Evolutionary conservation across 2,888 invertebrate genomes (phyloP), one percentile per base, ranked within the genome.

Genomic region (Patella pellucida): DNA sequence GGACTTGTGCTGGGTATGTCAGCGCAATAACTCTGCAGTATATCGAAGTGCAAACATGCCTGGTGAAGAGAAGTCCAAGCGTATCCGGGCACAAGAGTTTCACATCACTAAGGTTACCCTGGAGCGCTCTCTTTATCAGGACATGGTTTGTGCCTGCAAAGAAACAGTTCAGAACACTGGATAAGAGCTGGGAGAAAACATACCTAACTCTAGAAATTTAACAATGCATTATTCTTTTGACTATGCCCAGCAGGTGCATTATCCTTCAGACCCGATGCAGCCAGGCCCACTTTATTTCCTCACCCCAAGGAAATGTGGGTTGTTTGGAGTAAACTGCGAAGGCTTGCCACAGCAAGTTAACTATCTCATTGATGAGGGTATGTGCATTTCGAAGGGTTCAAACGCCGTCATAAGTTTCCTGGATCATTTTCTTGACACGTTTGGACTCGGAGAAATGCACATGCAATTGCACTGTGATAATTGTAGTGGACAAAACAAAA

Each of bases 221-320:
- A 56, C 9, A 0, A 68, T 73, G 54, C 82, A 82, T 52, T 83
- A 83, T 54, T 73, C 71, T 14, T 82, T 81, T 78, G 82, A 83
- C 52, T 82, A 77, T 80, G 81, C 81, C 16, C 84, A 85, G 50
- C 83, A 83, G 67, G 78, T 84, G 14, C 79, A 81, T 54, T 82
- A 78, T 52, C 84, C 82, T 2, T 78, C 72, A 27, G 73, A 82
- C 56, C 78, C 83, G 15, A 75, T 76, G 41, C 83, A 84, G 74
- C 83, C 83, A n/a, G 85, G 86, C 19, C 83, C 82, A 15, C 67
- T 83, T 1, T 82, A 79, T 68, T 85, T 85, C 70, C 78, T 78
- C 51, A 81, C 81, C 7, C 83, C 83, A 16, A 74, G 83, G 54
- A 84, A 82, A 68, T 83, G 82, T 76, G 77, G 81, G 12, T 62